A percentile compares a stretch with the other conserved stretches of the same genome.
Evolutionary conservation across 2,888 invertebrate species (phyloP).

Genomic region (Hydraecia micacea): DNA sequence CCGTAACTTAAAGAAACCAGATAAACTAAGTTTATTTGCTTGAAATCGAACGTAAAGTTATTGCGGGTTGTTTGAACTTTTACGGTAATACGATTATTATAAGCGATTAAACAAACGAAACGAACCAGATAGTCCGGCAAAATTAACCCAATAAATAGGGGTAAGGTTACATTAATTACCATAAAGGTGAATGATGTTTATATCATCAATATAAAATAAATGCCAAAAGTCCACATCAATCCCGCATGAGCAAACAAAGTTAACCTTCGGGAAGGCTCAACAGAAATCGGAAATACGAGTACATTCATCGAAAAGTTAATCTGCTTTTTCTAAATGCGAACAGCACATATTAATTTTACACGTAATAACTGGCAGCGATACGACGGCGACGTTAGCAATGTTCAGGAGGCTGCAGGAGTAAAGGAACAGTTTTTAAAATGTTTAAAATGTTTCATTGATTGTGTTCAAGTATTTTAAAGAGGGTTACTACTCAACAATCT

Average conservation of each 20-base stretch:
- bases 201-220: background rate
- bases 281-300: no score
- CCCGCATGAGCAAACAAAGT: background rate
- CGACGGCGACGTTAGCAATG: no score
- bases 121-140: background rate
- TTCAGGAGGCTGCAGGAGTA: no score
- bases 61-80: background rate
- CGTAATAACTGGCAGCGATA: no score
- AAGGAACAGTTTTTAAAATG: no score
- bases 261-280: no score
- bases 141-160: background rate
- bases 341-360: no score
- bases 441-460: no score
- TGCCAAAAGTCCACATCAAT: background rate
- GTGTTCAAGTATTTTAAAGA: no score
- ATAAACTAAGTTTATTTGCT: conserved; percentile 21
- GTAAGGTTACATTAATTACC: background rate
- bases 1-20: conserved; percentile 12
- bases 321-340: no score
- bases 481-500: no score
- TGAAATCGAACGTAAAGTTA: conserved; percentile 22
- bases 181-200: background rate
- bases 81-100: background rate
- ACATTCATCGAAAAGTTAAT: no score
- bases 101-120: background rate